phyloP scores from a whole-genome alignment of 30 jellyfish, hydroid and myxozoan species.

The Turritopsis dohrnii region DNA sequence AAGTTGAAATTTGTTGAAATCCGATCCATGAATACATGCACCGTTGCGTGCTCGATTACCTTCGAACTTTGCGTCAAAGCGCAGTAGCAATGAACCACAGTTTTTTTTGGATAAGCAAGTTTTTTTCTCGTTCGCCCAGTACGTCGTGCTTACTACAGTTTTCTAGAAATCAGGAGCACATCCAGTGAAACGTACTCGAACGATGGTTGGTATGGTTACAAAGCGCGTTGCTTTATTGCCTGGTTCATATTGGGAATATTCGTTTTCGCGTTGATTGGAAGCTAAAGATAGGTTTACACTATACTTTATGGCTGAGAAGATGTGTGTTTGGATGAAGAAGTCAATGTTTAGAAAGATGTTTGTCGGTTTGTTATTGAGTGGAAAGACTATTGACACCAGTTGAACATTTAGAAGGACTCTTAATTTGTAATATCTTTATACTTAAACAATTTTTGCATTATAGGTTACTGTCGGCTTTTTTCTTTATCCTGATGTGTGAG shows the following conservation, averaged over 20 bases:
- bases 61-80: background rate
- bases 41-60: background rate
- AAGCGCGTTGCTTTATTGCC: background rate
- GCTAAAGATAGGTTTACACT: background rate
- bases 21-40: background rate
- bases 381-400: background rate
- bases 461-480: no score
- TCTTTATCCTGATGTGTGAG: no score
- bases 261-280: background rate
- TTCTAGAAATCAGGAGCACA: background rate
- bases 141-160: background rate
- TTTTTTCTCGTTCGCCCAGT: background rate
- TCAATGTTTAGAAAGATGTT: background rate
- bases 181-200: background rate
- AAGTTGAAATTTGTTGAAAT: background rate
- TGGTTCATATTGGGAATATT: background rate
- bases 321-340: background rate
- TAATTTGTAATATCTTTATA: background rate
- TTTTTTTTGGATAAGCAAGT: background rate
- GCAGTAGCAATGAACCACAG: no score
- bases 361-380: background rate
- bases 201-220: background rate
- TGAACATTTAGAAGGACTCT: background rate
- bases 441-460: background rate
- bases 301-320: background rate